Evolutionary conservation across 2,797 vertebrate genomes (phyloP).

Genomic region (Molossus molossus): DNA sequence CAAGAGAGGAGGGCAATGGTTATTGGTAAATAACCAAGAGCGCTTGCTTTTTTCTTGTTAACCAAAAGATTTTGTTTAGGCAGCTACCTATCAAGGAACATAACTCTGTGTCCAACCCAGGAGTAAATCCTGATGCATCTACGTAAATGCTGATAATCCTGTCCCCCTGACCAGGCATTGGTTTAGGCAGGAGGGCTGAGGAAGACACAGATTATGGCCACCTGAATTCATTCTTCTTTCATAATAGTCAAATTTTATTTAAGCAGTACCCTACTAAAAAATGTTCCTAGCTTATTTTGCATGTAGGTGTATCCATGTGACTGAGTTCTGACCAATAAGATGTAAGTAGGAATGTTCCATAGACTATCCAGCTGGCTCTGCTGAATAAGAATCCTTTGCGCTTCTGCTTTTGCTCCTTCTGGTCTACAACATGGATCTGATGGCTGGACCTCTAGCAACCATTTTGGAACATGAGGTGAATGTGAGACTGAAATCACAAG

Average conservation of each 20-base stretch:
- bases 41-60: neutral
- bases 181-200: neutral
- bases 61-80: constrained; percentile 12
- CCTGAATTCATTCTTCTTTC: neutral
- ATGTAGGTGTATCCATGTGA: neutral
- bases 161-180: neutral
- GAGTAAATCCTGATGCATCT: neutral
- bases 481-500: constrained; percentile 1
- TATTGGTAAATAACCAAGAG: neutral
- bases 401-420: neutral
- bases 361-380: neutral
- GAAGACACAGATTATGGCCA: neutral
- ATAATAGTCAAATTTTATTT: neutral
- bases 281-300: neutral
- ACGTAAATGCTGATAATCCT: neutral
- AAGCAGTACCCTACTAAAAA: constrained; percentile 16
- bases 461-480: constrained; percentile 22
- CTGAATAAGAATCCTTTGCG: neutral
- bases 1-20: neutral
- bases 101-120: neutral
- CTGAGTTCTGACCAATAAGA: neutral
- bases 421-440: neutral
- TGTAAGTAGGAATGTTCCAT: neutral
- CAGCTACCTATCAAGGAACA: neutral
- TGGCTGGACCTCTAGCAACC: neutral